Conservation (phyloP, 2,113 vertebrate genomes). For the Vimba vimba region DNA sequence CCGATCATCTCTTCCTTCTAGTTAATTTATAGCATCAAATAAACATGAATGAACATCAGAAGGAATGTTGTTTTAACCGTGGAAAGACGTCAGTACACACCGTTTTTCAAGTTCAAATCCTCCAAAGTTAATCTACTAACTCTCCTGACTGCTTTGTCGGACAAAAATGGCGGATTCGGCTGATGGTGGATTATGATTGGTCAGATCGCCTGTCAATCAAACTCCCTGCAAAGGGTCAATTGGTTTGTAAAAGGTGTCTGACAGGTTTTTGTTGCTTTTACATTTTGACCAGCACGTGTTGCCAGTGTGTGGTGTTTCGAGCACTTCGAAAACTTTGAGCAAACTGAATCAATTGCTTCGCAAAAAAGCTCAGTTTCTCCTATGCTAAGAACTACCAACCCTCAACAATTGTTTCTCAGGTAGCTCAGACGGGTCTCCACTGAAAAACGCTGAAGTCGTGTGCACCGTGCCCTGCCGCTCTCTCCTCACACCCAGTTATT, state of each 20-base stretch:
- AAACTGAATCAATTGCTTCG: not conserved
- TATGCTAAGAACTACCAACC: not conserved
- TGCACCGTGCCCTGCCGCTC: slow-evolving; percentile 83
- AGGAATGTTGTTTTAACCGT: no score
- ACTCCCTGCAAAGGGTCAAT: no score
- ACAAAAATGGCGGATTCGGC: no score
- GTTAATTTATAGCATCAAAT: no score
- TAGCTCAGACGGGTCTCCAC: slow-evolving; percentile 61
- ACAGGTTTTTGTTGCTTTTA: not conserved
- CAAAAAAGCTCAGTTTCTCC: not conserved
- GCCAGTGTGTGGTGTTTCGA: not conserved
- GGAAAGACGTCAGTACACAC: no score
- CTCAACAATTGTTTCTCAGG: slow-evolving; percentile 49
- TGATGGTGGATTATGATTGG: no score
- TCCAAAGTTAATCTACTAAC: no score
- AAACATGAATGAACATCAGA: no score
- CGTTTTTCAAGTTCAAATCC: no score
- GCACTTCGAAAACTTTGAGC: not conserved
- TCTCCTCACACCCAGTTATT: slow-evolving; percentile 89
- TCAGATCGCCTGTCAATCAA: no score
- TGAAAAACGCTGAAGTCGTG: slow-evolving; percentile 83
- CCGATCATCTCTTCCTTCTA: no score
- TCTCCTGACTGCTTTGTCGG: no score
- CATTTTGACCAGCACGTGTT: not conserved
- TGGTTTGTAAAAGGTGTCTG: not conserved